Evolutionary conservation across 2,888 invertebrate genomes (phyloP).

Genomic region (Tetragonisca angustula): DNA sequence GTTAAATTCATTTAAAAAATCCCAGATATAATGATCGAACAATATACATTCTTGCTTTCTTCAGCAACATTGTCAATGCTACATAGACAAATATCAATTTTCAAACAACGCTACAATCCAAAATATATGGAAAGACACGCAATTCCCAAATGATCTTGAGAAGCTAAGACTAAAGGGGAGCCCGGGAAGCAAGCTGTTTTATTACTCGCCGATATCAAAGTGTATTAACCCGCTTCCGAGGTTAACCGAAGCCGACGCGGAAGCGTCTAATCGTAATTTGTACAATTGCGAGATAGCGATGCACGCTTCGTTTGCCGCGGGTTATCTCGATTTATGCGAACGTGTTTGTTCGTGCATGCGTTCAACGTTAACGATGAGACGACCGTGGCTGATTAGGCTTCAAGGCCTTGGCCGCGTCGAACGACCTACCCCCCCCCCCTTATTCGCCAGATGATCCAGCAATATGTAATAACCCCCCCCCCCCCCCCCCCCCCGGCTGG

Average conservation of each 20-base stretch:
- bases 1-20: no score
- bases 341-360: constrained; percentile 38
- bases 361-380: constrained; percentile 30
- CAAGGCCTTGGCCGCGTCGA: constrained; percentile 65
- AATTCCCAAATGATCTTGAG: background rate
- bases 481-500: no score
- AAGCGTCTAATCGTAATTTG: constrained; percentile 42
- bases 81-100: no score
- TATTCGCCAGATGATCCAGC: background rate
- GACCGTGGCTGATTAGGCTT: constrained; percentile 58
- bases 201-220: background rate
- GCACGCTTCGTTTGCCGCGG: background rate
- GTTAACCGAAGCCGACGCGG: constrained; percentile 5
- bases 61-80: no score
- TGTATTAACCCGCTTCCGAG: constrained; percentile 3
- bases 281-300: constrained; percentile 41
- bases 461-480: no score
- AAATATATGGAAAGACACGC: no score
- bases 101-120: no score
- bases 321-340: constrained; percentile 19
- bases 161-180: background rate
- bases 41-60: no score
- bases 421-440: no score
- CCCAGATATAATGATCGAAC: no score
- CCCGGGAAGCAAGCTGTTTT: background rate